A percentile compares a stretch with the other conserved stretches of the same genome.
phyloP scores from a whole-genome alignment of 2,888 invertebrate genomes.

The Synanthedon myopaeformis region DNA sequence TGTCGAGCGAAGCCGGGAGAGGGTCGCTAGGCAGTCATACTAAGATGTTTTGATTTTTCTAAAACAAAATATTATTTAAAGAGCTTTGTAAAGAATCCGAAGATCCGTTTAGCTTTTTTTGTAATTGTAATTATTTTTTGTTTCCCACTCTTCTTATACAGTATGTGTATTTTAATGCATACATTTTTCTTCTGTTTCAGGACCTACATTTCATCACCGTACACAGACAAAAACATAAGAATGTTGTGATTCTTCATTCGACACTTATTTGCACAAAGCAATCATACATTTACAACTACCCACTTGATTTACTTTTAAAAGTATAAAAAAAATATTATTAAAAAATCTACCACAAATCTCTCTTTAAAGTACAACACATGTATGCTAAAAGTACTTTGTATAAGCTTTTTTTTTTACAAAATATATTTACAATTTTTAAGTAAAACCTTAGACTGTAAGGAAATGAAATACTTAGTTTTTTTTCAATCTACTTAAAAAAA shows the following conservation, averaged over 20 bases:
- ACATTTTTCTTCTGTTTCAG: slow-evolving; percentile 47
- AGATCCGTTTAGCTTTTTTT: too few species aligned
- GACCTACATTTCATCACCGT: slow-evolving; percentile 75
- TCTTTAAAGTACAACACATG: slow-evolving; percentile 39
- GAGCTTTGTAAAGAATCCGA: too few species aligned
- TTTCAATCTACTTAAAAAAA: slow-evolving; percentile 2
- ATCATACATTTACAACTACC: slow-evolving; percentile 18
- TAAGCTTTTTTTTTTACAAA: slow-evolving; percentile 52
- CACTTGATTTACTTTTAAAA: slow-evolving; percentile 29
- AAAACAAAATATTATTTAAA: too few species aligned
- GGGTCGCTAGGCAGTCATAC: too few species aligned
- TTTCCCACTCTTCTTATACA: too few species aligned
- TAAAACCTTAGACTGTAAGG: background rate
- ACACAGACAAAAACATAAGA: slow-evolving; percentile 74
- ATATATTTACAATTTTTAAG: slow-evolving; percentile 37
- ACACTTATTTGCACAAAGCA: slow-evolving; percentile 37
- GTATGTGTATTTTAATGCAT: too few species aligned
- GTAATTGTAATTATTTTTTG: too few species aligned
- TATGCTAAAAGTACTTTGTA: slow-evolving; percentile 29
- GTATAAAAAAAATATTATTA: slow-evolving; percentile 13
- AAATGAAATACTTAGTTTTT: slow-evolving; percentile 2
- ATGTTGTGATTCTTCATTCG: slow-evolving; percentile 59
- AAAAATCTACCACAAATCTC: slow-evolving; percentile 20
- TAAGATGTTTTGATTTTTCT: too few species aligned
- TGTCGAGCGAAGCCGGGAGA: too few species aligned